Conservation (phyloP, 2,797 vertebrate species). For the Hypotaenidia philippensis region DNA sequence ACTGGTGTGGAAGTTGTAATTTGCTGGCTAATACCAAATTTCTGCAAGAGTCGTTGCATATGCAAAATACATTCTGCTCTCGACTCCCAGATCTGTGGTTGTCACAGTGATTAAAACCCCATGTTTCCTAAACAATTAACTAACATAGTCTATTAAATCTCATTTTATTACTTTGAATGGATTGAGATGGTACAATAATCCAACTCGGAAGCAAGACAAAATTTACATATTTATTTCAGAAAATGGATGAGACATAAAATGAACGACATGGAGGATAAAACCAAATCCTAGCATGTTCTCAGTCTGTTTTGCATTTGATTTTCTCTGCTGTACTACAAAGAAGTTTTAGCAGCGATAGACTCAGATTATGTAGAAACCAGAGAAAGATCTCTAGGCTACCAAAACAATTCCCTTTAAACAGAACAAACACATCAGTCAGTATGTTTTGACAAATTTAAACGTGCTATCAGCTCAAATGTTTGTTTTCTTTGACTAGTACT, state of each 20-base stretch:
- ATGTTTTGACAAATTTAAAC: constrained; percentile 45
- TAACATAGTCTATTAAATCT: constrained; percentile 73
- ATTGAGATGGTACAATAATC: constrained; percentile 63
- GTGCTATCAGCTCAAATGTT: constrained; percentile 24
- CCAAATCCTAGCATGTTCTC: neutral
- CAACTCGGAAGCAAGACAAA: constrained; percentile 29
- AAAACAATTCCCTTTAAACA: constrained; percentile 36
- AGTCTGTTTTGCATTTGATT: constrained; percentile 47
- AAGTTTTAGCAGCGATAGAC: constrained; percentile 38
- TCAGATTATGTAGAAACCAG: neutral
- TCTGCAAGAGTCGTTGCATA: constrained; percentile 44
- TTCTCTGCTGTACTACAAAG: constrained; percentile 29
- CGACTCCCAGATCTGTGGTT: constrained; percentile 58
- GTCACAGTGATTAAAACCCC: constrained; percentile 62
- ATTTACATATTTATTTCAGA: constrained; percentile 63
- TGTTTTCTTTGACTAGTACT: constrained; percentile 1
- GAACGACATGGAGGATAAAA: constrained; percentile 46
- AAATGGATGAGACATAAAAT: constrained; percentile 62
- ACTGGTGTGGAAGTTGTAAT: neutral
- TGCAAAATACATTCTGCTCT: constrained; percentile 53
- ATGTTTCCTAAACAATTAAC: constrained; percentile 76
- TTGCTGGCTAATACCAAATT: constrained; percentile 41
- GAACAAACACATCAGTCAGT: neutral
- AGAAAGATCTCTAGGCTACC: constrained; percentile 41
- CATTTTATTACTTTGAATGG: constrained; percentile 68